Base-by-base conservation (phyloP, 2,888 invertebrate genomes). In the Resseliella maxima region DNA sequence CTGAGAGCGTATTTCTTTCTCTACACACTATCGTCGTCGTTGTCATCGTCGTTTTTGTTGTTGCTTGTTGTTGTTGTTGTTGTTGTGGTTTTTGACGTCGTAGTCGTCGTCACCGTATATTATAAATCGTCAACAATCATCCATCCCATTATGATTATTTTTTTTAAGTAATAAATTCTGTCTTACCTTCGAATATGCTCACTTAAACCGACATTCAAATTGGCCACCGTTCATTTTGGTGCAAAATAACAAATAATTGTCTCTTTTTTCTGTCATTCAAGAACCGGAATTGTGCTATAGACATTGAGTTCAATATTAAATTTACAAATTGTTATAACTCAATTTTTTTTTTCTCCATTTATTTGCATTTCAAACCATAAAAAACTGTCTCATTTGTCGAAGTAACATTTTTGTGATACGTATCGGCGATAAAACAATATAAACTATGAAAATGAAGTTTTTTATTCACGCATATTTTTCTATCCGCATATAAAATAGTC, bases 91-190 rank as follows among this genome's bases (percentile, higher is more conserved):
- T n/a, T 59, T 27, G 3, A 5, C 59, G 41, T 15, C 46, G 18
- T 50, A 8, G 46, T 50, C 46, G 18, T 50, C 18, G 18, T 18
- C 46, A 50, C 18, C 46, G 46, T 72, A 2, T 72, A 72, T 72
- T 72, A 72, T 72, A 72, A 72, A 72, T 72, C 35, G 72, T 72
- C 72, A 72, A 72, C 72, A 72, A 72, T 35, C 31, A 35, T 72
- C 72, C 72, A 72, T 72, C 27, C n/a, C 72, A 72, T 31, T 59
- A n/a, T 59, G 59, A 59, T 59, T 59, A 59, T 59, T 59, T 59
- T 41, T 41, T 72, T 72, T 18, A 72, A 72, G 72, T 72, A 72
- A 31, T 72, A 72, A 72, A 72, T 72, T 72, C 72, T 15, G 10
- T 15, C 24, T 59, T 72, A 72, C 72, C 35, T 31, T 31, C 31